Evolutionary conservation across 2,113 vertebrate species (phyloP).

Genomic region (Noturus placidus): DNA sequence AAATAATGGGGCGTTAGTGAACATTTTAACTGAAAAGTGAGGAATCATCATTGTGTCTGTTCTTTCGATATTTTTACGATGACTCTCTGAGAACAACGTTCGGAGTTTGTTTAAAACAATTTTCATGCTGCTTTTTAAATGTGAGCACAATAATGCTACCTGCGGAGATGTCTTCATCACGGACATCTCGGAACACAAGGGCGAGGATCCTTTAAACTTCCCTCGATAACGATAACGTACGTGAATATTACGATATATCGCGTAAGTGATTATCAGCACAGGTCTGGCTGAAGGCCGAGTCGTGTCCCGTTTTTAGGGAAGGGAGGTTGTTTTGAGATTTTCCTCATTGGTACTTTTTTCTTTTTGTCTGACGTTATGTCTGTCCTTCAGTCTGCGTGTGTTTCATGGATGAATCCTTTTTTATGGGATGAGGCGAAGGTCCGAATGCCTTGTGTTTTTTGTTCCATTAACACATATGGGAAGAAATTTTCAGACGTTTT

Average conservation of each 20-base stretch:
- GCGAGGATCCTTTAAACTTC: neutral
- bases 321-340: too few relatives aligned
- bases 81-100: neutral
- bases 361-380: neutral
- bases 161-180: neutral
- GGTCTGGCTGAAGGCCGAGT: neutral
- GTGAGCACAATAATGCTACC: conserved; percentile 2
- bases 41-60: neutral
- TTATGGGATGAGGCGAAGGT: neutral
- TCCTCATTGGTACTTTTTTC: neutral
- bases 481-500: conserved; percentile 12
- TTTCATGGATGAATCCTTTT: neutral
- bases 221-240: neutral
- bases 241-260: neutral
- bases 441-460: neutral
- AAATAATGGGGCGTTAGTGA: neutral
- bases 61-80: neutral
- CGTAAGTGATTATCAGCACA: neutral
- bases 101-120: neutral
- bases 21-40: neutral
- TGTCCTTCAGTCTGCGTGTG: neutral
- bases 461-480: conserved; percentile 1
- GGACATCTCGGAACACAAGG: neutral
- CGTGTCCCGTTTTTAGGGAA: neutral
- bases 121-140: neutral